Evolutionary conservation across 2,888 invertebrate genomes (phyloP).

Genomic region (Herminia tarsipennalis): DNA sequence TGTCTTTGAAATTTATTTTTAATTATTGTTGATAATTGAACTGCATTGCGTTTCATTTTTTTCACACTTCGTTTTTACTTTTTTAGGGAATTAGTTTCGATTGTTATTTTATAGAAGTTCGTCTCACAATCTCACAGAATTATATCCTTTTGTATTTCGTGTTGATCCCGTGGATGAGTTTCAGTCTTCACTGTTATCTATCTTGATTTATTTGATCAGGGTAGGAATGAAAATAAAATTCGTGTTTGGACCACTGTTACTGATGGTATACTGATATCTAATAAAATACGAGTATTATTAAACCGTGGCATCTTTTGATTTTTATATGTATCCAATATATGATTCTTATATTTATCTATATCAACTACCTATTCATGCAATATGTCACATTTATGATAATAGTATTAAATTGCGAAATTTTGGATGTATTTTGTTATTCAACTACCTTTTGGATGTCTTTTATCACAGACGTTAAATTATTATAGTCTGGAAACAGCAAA

Average conservation of each 20-base stretch:
- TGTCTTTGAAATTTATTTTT: too few species aligned
- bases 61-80: constrained; percentile 4
- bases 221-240: constrained; percentile 54
- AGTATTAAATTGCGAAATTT: too few species aligned
- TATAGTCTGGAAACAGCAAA: too few species aligned
- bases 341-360: too few species aligned
- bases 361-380: too few species aligned
- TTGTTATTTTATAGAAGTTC: background rate
- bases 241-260: constrained; percentile 49
- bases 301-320: constrained; percentile 12
- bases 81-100: background rate
- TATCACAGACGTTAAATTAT: too few species aligned
- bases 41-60: background rate
- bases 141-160: background rate
- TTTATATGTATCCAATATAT: too few species aligned
- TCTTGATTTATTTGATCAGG: constrained; percentile 46
- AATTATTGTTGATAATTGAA: constrained; percentile 1
- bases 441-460: too few species aligned
- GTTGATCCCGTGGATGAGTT: constrained; percentile 43
- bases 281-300: constrained; percentile 13
- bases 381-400: too few species aligned
- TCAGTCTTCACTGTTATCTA: constrained; percentile 49
- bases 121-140: constrained; percentile 3
- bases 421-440: too few species aligned
- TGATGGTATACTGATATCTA: constrained; percentile 32